phyloP scores from a whole-genome alignment of 2,888 invertebrate species.

The Mycalesis mineus region DNA sequence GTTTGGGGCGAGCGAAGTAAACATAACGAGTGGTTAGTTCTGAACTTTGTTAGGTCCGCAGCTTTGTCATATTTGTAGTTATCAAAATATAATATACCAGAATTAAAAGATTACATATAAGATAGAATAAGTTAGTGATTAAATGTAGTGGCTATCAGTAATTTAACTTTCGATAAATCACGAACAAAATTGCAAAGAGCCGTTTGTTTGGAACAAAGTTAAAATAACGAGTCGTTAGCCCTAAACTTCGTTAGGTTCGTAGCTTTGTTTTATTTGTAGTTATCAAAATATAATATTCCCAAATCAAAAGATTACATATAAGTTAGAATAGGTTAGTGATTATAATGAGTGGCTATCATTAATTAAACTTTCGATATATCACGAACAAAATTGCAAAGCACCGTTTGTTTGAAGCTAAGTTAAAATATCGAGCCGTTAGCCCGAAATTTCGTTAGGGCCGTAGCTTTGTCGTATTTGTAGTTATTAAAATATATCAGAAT shows the following conservation, averaged over 20 bases:
- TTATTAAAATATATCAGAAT: too few relatives aligned
- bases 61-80: slow-evolving; percentile 1
- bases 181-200: neutral
- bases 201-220: slow-evolving; percentile 7
- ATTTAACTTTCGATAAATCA: neutral
- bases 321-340: too few relatives aligned
- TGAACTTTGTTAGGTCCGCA: slow-evolving; percentile 17
- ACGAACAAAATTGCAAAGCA: neutral
- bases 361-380: neutral
- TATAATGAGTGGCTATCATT: too few relatives aligned
- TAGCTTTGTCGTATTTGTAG: slow-evolving; percentile 1
- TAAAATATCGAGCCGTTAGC: slow-evolving; percentile 24
- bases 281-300: too few relatives aligned
- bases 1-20: slow-evolving; percentile 9
- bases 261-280: neutral
- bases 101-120: too few relatives aligned
- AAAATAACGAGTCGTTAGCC: slow-evolving; percentile 24
- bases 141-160: too few relatives aligned
- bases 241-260: slow-evolving; percentile 18
- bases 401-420: slow-evolving; percentile 5
- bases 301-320: too few relatives aligned
- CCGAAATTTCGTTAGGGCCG: slow-evolving; percentile 17
- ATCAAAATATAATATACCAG: too few relatives aligned
- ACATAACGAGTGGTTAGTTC: slow-evolving; percentile 23
- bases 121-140: too few relatives aligned